Percentiles rank a stretch among this genome's conserved stretches.
Evolutionary conservation across 2,113 vertebrate genomes (phyloP).

Genomic region (Axis porcinus): DNA sequence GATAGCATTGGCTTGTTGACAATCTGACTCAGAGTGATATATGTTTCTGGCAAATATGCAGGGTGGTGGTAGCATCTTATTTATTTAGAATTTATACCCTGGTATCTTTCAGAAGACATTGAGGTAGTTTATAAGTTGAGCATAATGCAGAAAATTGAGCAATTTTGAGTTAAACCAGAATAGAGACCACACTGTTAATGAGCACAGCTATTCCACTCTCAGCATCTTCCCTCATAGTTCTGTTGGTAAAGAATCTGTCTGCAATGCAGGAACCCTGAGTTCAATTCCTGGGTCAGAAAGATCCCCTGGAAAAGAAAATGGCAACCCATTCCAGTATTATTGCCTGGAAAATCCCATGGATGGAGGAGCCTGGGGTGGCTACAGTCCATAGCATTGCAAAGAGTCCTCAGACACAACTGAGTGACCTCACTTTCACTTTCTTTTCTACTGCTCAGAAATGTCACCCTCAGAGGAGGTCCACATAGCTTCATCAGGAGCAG

Average conservation of each 20-base stretch:
- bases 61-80: neutral
- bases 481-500: neutral
- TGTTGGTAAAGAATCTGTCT: neutral
- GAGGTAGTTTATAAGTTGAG: neutral
- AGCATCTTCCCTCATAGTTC: neutral
- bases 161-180: neutral
- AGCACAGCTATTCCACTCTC: neutral
- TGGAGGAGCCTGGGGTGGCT: neutral
- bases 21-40: neutral
- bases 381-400: neutral
- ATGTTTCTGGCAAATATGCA: neutral
- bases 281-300: neutral
- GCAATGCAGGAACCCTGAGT: neutral
- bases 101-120: neutral
- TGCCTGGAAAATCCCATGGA: neutral
- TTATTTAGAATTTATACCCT: conserved; percentile 9
- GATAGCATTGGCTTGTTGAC: neutral
- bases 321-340: neutral
- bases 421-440: neutral
- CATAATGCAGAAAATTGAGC: neutral
- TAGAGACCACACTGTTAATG: neutral
- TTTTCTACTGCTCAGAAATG: neutral
- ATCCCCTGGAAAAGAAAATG: neutral
- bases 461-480: neutral
- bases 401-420: neutral